Conservation (phyloP, 2,888 invertebrate genomes). For the Cecidostiba fungosa region DNA sequence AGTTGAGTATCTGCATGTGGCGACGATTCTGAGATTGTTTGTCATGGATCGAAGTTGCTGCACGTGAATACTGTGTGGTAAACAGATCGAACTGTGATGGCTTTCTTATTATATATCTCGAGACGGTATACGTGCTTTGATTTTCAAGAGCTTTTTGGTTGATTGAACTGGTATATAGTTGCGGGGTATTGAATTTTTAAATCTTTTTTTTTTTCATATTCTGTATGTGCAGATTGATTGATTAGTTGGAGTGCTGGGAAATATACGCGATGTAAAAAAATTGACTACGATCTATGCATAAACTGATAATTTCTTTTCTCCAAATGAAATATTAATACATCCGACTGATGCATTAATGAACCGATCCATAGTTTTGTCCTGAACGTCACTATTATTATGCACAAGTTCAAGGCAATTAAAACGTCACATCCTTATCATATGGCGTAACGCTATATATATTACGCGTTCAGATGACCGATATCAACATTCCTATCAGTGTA, state of each 20-base stretch:
- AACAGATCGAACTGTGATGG: neutral
- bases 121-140: neutral
- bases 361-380: constrained; percentile 6
- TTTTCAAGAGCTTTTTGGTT: neutral
- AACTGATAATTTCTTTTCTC: too few relatives aligned
- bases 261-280: too few relatives aligned
- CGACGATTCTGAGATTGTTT: constrained; percentile 16
- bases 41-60: neutral
- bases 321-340: neutral
- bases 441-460: neutral
- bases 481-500: neutral
- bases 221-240: too few relatives aligned
- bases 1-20: neutral
- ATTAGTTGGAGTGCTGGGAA: too few relatives aligned
- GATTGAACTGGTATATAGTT: neutral
- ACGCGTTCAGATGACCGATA: neutral
- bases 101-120: neutral
- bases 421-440: neutral
- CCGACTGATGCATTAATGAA: neutral
- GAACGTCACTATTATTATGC: neutral
- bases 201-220: too few relatives aligned
- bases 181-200: neutral
- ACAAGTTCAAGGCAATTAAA: constrained; percentile 16
- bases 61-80: neutral
- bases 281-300: too few relatives aligned